Conservation (phyloP, 2,113 vertebrate species). For the Chiloscyllium plagiosum region DNA sequence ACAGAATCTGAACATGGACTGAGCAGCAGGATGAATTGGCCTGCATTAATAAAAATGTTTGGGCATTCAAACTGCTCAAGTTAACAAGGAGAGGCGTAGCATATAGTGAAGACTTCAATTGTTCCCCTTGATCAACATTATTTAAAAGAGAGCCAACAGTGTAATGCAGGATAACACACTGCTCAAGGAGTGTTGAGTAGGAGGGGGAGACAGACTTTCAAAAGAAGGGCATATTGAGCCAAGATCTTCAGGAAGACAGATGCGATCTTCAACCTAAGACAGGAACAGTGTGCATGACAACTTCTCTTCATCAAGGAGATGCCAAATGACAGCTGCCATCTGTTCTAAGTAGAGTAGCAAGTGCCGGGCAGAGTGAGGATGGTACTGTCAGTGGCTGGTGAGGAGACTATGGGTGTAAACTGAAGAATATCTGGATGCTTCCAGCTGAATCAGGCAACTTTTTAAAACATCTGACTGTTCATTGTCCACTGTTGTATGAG, state of each 20-base stretch:
- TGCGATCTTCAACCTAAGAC: not conserved
- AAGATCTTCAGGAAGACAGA: not conserved
- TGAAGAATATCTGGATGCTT: not conserved
- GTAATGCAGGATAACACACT: not conserved
- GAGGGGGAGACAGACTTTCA: not conserved
- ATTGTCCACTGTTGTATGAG: not conserved
- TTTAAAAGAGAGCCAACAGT: not conserved
- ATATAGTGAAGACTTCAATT: too few relatives aligned
- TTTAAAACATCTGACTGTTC: too few relatives aligned
- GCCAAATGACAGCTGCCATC: not conserved
- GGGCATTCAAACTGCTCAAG: not conserved
- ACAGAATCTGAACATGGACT: not conserved
- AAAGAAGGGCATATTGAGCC: not conserved
- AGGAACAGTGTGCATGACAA: not conserved
- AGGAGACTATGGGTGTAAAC: not conserved
- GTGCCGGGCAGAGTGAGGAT: not conserved
- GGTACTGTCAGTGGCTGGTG: not conserved
- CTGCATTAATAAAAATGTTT: not conserved
- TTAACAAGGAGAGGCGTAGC: not conserved
- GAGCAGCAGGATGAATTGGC: not conserved
- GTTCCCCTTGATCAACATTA: not conserved
- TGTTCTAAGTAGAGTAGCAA: not conserved
- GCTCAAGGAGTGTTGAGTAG: not conserved
- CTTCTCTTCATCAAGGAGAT: not conserved
- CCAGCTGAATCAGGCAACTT: not conserved